Base-by-base conservation (phyloP, 2,113 vertebrate species). In the Promerops cafer region DNA sequence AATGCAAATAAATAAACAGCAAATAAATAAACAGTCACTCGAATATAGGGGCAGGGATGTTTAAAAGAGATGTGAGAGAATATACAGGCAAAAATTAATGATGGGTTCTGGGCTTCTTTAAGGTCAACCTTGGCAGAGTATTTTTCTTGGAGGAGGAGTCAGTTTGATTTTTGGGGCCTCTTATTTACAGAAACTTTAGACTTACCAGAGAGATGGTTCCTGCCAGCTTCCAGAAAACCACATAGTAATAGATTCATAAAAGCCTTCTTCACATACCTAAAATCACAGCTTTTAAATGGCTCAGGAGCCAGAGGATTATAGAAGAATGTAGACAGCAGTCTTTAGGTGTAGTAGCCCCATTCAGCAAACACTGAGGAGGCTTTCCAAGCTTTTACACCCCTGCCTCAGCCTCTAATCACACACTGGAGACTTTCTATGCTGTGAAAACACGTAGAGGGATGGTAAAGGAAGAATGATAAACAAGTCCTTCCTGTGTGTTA, bases 381-480 rank as follows among this genome's bases (percentile, higher is more conserved):
- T 57, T 60, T 68, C 70, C n/a, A 60, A 72, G 53, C 17, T 85
- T 52, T 76, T 72, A 60, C 10, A 68, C 2, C 8, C 26, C 45
- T 74, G 37, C 33, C 47, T 91, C 69, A 42, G 45, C 45, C 84
- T 71, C 52, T 23, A 37, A 15, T 21, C 31, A 42, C 33, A 39
- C 26, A 33, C n/a, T 28, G 21, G 39, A 80, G 18, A 24, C 14
- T 65, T 88, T 42, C 66, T 52, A 0, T n/a, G 56, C 50, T 70
- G 24, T 52, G 39, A 64, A 81, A 87, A 61, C 13, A 31, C 1
- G 0, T 3, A 39, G 2, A 1, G 0, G 28, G 45, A 68, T 39
- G 16, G 50, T 22, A 79, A 74, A 92, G 65, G 26, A 93, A 65
- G 33, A 44, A 11, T 3, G 6, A 30, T 20, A 86, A 91, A 72